Evolutionary conservation across 2,888 invertebrate species (phyloP).

Genomic region (Isoperla grammatica): DNA sequence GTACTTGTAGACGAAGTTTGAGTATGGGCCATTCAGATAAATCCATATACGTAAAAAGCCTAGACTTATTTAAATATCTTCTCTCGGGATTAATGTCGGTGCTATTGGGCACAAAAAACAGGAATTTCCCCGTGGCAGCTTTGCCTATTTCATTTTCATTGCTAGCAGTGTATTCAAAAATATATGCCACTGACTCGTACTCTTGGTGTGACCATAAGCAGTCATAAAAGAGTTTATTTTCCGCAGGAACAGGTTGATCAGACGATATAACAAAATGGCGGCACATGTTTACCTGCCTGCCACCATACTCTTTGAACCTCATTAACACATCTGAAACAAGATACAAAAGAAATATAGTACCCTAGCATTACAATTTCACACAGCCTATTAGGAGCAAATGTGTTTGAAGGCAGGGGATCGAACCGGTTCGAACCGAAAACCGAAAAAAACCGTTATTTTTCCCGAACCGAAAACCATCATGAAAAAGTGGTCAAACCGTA

Average conservation of each 20-base stretch:
- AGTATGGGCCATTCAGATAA: background rate
- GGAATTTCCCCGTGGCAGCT: background rate
- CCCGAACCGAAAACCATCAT: too few relatives aligned
- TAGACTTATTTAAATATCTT: background rate
- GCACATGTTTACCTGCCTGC: background rate
- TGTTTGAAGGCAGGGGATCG: too few relatives aligned
- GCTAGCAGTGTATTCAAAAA: conserved; percentile 1
- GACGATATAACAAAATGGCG: background rate
- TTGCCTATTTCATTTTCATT: background rate
- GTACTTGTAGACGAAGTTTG: background rate
- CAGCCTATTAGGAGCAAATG: too few relatives aligned
- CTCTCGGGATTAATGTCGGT: background rate
- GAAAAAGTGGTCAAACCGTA: too few relatives aligned
- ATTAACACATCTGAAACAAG: background rate
- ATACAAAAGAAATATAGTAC: background rate
- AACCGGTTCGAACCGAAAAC: too few relatives aligned
- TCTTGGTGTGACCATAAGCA: background rate
- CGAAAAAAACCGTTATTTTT: too few relatives aligned
- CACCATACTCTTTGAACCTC: background rate
- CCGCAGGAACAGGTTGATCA: background rate
- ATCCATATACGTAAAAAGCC: conserved; percentile 3
- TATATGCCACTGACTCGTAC: background rate
- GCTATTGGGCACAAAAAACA: background rate
- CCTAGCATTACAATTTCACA: too few relatives aligned
- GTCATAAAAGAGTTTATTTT: conserved; percentile 1